Base-by-base conservation (phyloP, 2,888 invertebrate genomes). In the Tetrapedia diversipes region DNA sequence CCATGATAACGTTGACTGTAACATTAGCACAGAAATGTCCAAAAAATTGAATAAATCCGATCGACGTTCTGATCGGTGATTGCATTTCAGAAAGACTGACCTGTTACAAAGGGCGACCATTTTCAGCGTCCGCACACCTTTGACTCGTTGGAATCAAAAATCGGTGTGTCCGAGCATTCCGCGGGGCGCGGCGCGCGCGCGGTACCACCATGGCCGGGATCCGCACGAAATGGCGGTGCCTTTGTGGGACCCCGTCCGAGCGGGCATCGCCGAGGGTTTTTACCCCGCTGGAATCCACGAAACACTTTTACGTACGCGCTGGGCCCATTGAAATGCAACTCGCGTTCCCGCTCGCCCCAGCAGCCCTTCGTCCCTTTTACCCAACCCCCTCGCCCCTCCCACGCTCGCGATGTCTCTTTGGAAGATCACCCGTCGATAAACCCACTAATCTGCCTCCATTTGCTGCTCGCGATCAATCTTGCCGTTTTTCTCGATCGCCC, bases 231-330 rank as follows among this genome's bases (percentile, higher is more conserved):
- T 81, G 86, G 87, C 89, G 87, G 87, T 80, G 56, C 84, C 89
- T 89, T 89, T 89, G 88, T 87, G 79, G 77, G 77, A 43, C 71
- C 69, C 69, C 85, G 82, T 74, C 83, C 85, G 82, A 85, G 82
- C 86, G 85, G 83, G 83, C 85, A 87, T 87, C 86, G 86, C 73
- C 82, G 82, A 87, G 84, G 87, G 88, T 89, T 89, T 89, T 89
- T 89, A 89, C 87, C 88, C 89, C 82, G 79, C 60, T 85, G 89
- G 89, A 89, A 89, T 89, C 89, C 89, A 83, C 87, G 84, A 89
- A 89, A 89, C 89, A 88, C 88, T 89, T 88, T 89, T 87, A 89
- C 88, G 89, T 88, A 86, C 88, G 85, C 86, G 80, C 67, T 74
- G 68, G 59, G 63, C 84, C 85, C 88, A 89, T 89, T 89, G 88